Percentiles rank a stretch among this genome's conserved stretches.
phyloP scores from a whole-genome alignment of 1,140 invertebrate species.

The Drosophila murphyi region DNA sequence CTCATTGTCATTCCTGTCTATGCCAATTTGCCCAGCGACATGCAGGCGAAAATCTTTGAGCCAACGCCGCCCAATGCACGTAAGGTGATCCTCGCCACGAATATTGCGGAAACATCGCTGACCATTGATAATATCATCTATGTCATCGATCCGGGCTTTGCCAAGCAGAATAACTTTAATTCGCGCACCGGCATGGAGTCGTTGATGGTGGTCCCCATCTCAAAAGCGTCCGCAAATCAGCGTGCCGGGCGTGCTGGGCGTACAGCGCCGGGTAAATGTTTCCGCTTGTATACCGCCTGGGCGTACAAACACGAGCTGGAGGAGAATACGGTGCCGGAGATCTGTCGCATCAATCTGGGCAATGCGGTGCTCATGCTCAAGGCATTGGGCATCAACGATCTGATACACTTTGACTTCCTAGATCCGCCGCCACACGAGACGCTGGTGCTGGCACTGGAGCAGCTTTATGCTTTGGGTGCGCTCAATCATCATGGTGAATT shows the following conservation, averaged over 20 bases:
- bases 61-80: slow-evolving; percentile 97
- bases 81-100: slow-evolving; percentile 98
- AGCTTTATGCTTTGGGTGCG: slow-evolving; percentile 98
- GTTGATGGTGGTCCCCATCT: slow-evolving; percentile 98
- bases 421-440: slow-evolving; percentile 99
- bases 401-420: slow-evolving; percentile 99
- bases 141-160: slow-evolving; percentile 99
- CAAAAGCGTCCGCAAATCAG: slow-evolving; percentile 98
- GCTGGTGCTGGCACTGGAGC: slow-evolving; percentile 97
- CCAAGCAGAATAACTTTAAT: slow-evolving; percentile 99
- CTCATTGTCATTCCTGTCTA: slow-evolving; percentile 98
- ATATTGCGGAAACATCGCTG: slow-evolving; percentile 99
- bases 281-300: slow-evolving; percentile 98
- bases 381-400: slow-evolving; percentile 98
- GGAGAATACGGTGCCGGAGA: slow-evolving; percentile 99
- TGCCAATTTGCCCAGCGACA: slow-evolving; percentile 98
- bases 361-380: slow-evolving; percentile 99
- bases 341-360: slow-evolving; percentile 97
- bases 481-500: slow-evolving; percentile 98
- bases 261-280: slow-evolving; percentile 98
- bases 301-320: slow-evolving; percentile 99
- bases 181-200: slow-evolving; percentile 99
- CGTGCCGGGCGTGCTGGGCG: slow-evolving; percentile 95
- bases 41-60: slow-evolving; percentile 99
- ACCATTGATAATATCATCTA: slow-evolving; percentile 99